These are phyloP conservation scores for Agrochola macilenta DNA, from an alignment of 2,888 invertebrate genomes.

Conservation along the genomic window DNA sequence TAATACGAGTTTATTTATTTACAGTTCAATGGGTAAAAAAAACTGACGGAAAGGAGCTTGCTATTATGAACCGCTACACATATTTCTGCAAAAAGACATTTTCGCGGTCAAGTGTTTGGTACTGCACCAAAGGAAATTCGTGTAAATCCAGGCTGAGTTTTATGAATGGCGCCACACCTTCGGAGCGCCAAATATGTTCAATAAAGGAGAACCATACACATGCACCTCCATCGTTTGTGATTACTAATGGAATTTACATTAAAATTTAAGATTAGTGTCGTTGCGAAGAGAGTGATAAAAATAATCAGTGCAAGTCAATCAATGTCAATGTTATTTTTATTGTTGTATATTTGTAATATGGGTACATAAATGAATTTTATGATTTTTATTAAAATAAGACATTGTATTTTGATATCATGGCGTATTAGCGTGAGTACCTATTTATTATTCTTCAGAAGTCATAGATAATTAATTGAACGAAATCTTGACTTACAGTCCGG, in stretches of 20 bases:
- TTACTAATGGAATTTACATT: not conserved
- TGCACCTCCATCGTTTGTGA: constrained; percentile 2
- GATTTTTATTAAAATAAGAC: not conserved
- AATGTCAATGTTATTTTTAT: not conserved
- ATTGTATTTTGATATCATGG: not conserved
- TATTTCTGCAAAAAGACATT: constrained; percentile 42
- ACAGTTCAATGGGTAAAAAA: constrained; percentile 61
- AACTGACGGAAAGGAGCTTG: constrained; percentile 50
- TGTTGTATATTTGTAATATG: not conserved
- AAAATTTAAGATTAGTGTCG: not conserved
- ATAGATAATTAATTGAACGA: not conserved
- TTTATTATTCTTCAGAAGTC: not conserved
- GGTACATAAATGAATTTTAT: not conserved
- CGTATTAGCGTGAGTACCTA: not conserved
- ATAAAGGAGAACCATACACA: constrained; percentile 3
- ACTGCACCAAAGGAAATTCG: constrained; percentile 23
- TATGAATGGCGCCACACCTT: not conserved
- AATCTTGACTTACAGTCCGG: not conserved
- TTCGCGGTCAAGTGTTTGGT: constrained; percentile 13
- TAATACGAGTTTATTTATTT: constrained; percentile 21
- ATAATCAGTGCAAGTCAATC: too few relatives aligned
- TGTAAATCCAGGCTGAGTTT: constrained; percentile 22
- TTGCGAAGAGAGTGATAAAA: not conserved
- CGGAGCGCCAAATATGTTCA: not conserved
- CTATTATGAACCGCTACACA: constrained; percentile 52